A percentile compares a stretch with the other conserved stretches of the same genome.
Evolutionary conservation across 2,113 vertebrate genomes (phyloP).

Genomic region (Electrona antarctica): DNA sequence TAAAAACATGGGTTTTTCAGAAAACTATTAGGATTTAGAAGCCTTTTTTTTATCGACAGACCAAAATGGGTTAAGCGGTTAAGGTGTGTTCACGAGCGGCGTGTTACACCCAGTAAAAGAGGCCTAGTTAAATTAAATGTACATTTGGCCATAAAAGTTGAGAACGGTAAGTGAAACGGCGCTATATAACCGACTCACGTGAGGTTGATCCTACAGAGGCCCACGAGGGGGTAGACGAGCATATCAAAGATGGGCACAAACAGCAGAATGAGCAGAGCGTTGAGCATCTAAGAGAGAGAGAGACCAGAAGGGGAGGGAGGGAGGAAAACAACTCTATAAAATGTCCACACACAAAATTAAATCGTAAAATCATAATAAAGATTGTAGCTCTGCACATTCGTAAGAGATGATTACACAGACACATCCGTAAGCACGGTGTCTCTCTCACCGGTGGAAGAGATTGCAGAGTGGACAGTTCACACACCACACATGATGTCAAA

Average conservation of each 20-base stretch:
- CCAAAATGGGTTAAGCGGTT: neutral
- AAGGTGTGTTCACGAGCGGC: neutral
- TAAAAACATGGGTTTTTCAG: too few species aligned
- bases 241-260: constrained; percentile 95
- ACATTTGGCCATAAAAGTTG: constrained; percentile 26
- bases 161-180: neutral
- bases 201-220: constrained; percentile 86
- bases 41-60: too few species aligned
- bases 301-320: constrained; percentile 70
- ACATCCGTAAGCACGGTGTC: neutral
- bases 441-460: constrained; percentile 12
- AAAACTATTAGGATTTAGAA: too few species aligned
- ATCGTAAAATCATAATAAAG: too few species aligned
- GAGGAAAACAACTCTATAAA: constrained; percentile 34
- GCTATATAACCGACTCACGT: constrained; percentile 85
- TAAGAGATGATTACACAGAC: constrained; percentile 20
- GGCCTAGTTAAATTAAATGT: constrained; percentile 79
- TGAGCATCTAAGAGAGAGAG: constrained; percentile 84
- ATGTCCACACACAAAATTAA: constrained; percentile 47
- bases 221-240: constrained; percentile 88
- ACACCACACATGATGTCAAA: neutral
- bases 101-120: constrained; percentile 27
- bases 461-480: constrained; percentile 1
- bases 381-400: constrained; percentile 6
- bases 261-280: constrained; percentile 92